phyloP scores from a whole-genome alignment of 2,888 invertebrate species.

The Caradrina clavipalpis region DNA sequence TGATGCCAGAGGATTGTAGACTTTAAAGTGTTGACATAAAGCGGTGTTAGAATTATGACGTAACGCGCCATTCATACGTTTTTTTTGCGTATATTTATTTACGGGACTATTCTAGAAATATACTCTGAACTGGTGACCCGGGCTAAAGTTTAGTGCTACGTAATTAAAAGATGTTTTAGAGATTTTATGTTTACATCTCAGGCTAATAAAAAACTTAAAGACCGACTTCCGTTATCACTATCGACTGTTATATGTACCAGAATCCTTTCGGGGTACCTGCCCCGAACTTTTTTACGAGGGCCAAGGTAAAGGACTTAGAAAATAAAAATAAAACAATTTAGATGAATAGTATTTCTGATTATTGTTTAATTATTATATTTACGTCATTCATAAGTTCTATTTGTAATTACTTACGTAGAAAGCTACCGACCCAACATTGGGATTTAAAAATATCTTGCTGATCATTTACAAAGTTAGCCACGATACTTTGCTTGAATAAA shows the following conservation, averaged over 20 bases:
- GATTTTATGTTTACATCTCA: no score
- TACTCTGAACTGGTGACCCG: neutral
- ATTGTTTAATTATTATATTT: neutral
- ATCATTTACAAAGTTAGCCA: neutral
- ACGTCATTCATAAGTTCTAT: neutral
- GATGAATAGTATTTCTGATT: neutral
- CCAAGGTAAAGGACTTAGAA: no score
- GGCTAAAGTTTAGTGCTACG: no score
- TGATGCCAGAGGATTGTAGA: constrained; percentile 54
- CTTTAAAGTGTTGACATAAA: constrained; percentile 31
- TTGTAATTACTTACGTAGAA: neutral
- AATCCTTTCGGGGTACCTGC: no score
- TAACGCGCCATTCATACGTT: neutral
- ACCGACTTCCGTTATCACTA: no score
- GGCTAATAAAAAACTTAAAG: no score
- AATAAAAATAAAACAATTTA: no score
- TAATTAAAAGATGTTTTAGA: no score
- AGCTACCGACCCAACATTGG: neutral
- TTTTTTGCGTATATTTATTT: constrained; percentile 9
- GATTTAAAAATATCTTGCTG: no score
- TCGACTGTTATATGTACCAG: no score
- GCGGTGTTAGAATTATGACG: constrained; percentile 7
- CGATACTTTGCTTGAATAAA: neutral
- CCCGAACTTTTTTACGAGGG: no score
- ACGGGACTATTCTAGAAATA: constrained; percentile 3